Evolutionary conservation across 1,140 invertebrate species (phyloP).

Genomic region (Calephelis virginiensis): DNA sequence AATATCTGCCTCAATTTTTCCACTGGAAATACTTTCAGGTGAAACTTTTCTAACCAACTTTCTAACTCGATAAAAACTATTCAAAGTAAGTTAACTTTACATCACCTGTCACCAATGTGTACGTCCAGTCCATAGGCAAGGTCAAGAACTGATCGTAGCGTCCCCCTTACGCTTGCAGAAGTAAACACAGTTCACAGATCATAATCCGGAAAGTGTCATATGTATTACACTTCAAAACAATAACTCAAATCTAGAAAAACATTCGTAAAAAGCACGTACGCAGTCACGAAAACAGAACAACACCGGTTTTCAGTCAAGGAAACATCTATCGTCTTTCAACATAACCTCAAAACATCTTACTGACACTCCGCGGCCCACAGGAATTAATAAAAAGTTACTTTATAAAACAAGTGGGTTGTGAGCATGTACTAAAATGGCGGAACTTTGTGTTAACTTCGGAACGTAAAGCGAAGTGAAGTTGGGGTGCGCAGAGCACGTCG

Average conservation of each 20-base stretch:
- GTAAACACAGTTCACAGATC: constrained; percentile 71
- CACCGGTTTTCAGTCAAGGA: constrained; percentile 51
- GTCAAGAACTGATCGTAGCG: constrained; percentile 53
- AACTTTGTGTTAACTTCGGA: constrained; percentile 79
- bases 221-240: constrained; percentile 74
- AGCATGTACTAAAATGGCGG: constrained; percentile 80
- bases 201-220: constrained; percentile 64
- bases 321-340: constrained; percentile 60
- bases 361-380: constrained; percentile 78
- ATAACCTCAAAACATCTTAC: constrained; percentile 79
- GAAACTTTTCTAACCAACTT: constrained; percentile 67
- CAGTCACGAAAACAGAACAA: constrained; percentile 44
- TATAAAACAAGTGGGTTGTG: constrained; percentile 80
- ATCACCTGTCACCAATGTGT: constrained; percentile 60
- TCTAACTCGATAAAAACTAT: constrained; percentile 50
- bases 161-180: constrained; percentile 56
- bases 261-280: constrained; percentile 40
- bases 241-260: constrained; percentile 62
- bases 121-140: constrained; percentile 51
- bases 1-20: background rate
- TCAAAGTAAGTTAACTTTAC: constrained; percentile 54
- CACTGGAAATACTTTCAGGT: constrained; percentile 48
- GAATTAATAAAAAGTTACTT: constrained; percentile 81
- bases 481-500: constrained; percentile 64
- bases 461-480: constrained; percentile 77